These are phyloP conservation scores for Mercenaria mercenaria DNA, from an alignment of 1,140 invertebrate species.

Conservation along the genomic window DNA sequence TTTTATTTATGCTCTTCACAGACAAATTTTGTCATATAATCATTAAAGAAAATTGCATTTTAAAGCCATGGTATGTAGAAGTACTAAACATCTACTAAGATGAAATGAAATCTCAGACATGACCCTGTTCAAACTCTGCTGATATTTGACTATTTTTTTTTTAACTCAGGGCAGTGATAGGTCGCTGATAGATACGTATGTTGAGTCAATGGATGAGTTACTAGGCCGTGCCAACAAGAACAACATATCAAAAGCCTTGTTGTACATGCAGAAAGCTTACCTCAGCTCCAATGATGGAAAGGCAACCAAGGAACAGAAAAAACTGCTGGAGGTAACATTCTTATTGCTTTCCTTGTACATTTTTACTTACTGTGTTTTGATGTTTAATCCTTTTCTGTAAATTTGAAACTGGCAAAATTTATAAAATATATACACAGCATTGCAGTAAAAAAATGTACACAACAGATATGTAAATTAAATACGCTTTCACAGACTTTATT, in stretches of 20 bases:
- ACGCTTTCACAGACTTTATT: no score
- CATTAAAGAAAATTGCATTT: no score
- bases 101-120: no score
- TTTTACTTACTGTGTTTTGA: not conserved
- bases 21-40: no score
- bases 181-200: slow-evolving; percentile 62
- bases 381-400: no score
- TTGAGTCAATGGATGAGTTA: slow-evolving; percentile 80
- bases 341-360: not conserved
- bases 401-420: not conserved
- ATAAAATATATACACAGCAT: not conserved
- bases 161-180: slow-evolving; percentile 54
- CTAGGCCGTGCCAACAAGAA: slow-evolving; percentile 78
- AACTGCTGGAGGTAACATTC: slow-evolving; percentile 77
- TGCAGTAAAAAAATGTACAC: no score
- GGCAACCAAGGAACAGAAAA: slow-evolving; percentile 76
- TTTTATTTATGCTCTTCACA: no score
- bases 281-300: slow-evolving; percentile 68
- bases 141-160: not conserved
- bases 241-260: slow-evolving; percentile 79
- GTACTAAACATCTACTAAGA: no score
- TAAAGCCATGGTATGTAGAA: no score
- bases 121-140: no score
- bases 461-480: no score
- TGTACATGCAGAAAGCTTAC: slow-evolving; percentile 82